Evolutionary conservation across 2,888 invertebrate genomes (phyloP), one percentile per base, ranked within the genome.

Genomic region (Syrista parreyssii): DNA sequence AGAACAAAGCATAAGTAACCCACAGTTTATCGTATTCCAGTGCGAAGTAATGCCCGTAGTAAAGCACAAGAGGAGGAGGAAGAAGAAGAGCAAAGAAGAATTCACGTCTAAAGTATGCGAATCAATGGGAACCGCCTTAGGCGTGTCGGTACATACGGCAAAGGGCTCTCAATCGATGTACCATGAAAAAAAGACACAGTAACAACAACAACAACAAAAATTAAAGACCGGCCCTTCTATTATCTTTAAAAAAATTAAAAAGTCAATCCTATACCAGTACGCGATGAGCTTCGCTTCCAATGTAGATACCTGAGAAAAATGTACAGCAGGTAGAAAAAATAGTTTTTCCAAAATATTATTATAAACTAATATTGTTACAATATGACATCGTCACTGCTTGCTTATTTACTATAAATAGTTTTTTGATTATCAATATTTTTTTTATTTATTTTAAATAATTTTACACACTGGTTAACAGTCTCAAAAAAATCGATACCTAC

Each of bases 51-150:
- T 78, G 73, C 76, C 34, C 40, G n/a, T 31, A 15, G 33, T 74
- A 79, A 80, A 78, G 75, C 73, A 72, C 75, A 77, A 79, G 78
- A 81, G 76, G 72, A 73, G 35, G 77, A 77, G n/a, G n/a, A 76
- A 78, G 78, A 68, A 76, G 75, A 80, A 80, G 75, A 75, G 77
- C 55, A 55, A 55, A 55, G 55, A 55, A 55, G 55, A 55, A 55
- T 55, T 55, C 55, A 55, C 55, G 55, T 55, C 55, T 55, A 23
- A 55, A 55, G 55, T 55, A 55, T 55, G 55, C 55, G 55, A 55
- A 55, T 55, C 77, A 82, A 85, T 87, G 88, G 86, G 87, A 88
- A 87, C 85, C 86, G 86, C 86, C 85, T 82, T 85, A 83, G 85
- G 88, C 86, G 88, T 86, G 85, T 83, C 85, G 85, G 84, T 85